Evolutionary conservation across 2,113 vertebrate genomes (phyloP).

Genomic region (Anguilla japonica): DNA sequence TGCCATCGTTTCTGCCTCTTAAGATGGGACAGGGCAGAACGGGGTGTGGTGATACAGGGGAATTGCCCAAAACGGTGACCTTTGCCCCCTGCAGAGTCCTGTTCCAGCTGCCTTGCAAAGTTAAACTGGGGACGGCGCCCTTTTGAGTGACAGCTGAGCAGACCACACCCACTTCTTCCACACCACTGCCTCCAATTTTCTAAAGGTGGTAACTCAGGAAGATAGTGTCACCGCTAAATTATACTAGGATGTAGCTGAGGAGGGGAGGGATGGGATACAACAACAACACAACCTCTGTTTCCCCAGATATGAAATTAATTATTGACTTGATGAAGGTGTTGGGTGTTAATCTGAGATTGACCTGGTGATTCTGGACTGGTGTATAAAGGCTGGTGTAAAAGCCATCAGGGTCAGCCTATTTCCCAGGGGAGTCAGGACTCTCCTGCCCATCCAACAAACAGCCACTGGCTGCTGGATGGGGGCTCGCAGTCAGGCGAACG

Average conservation of each 20-base stretch:
- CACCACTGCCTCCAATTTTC: constrained; percentile 76
- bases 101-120: constrained; percentile 37
- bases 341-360: constrained; percentile 47
- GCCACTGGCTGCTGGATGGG: neutral
- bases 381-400: constrained; percentile 44
- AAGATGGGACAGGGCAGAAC: too few species aligned
- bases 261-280: constrained; percentile 19
- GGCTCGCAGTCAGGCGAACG: neutral
- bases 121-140: constrained; percentile 28
- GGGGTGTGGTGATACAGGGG: neutral
- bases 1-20: too few species aligned
- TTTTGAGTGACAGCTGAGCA: constrained; percentile 49
- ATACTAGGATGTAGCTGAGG: constrained; percentile 18
- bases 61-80: constrained; percentile 16
- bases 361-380: constrained; percentile 41
- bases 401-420: constrained; percentile 48
- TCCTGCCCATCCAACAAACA: neutral
- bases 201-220: constrained; percentile 69
- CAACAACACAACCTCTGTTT: constrained; percentile 27
- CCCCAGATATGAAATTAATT: constrained; percentile 53
- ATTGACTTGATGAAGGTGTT: constrained; percentile 47
- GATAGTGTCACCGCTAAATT: constrained; percentile 68
- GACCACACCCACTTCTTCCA: constrained; percentile 66
- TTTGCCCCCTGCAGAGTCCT: constrained; percentile 22
- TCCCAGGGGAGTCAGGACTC: constrained; percentile 30